Percentiles rank a stretch among this genome's conserved stretches.
Evolutionary conservation across 30 jellyfish, hydroid and myxozoan species (phyloP).

Genomic region (Clytia hemisphaerica): DNA sequence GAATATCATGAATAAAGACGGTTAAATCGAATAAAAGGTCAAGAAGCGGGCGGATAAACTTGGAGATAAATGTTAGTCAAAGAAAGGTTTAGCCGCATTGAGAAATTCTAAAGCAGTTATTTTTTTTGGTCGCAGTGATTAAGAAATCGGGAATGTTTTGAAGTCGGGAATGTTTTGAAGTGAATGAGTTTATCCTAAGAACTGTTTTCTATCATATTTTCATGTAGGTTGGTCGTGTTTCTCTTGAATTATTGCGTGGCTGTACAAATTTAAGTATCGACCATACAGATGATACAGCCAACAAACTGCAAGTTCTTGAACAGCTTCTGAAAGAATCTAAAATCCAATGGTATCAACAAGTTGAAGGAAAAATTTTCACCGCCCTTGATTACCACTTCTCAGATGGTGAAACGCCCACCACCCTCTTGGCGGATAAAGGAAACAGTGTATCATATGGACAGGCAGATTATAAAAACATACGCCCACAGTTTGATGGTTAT

Average conservation of each 20-base stretch:
- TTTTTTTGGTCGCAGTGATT: no score
- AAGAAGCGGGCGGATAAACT: no score
- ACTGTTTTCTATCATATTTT: no score
- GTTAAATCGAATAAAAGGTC: no score
- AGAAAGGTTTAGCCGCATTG: no score
- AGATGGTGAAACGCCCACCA: background rate
- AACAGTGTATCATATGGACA: slow-evolving; percentile 7
- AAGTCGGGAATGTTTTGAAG: no score
- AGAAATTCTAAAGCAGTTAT: no score
- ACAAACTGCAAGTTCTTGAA: slow-evolving; percentile 19
- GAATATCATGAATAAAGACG: no score
- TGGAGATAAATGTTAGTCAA: no score
- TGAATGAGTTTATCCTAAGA: no score
- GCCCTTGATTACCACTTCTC: slow-evolving; percentile 3
- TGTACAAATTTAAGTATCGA: slow-evolving; percentile 7
- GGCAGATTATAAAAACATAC: slow-evolving; percentile 19
- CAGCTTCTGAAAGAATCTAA: background rate
- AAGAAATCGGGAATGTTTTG: no score
- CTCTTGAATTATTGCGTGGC: slow-evolving; percentile 4
- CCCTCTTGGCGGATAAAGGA: background rate
- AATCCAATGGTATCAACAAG: slow-evolving; percentile 18
- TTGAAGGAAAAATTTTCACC: slow-evolving; percentile 7
- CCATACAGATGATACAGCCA: slow-evolving; percentile 22
- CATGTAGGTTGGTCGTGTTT: background rate
- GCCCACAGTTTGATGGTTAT: slow-evolving; percentile 3